Conservation (phyloP, 1,140 invertebrate species). For the Spodoptera litura region DNA sequence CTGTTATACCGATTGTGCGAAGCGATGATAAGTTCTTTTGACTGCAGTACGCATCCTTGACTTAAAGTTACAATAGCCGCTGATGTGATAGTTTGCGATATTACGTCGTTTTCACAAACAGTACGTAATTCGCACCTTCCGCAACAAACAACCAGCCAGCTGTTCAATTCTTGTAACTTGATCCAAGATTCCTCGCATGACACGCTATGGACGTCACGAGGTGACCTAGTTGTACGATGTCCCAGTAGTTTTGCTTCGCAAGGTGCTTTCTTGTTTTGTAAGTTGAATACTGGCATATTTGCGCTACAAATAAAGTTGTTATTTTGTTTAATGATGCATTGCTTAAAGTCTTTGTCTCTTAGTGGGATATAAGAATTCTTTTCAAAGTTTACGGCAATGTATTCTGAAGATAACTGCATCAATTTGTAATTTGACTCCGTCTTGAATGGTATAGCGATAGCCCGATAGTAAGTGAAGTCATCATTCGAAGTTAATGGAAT, state of each 20-base stretch:
- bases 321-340: slow-evolving; percentile 24
- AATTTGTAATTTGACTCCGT: slow-evolving; percentile 44
- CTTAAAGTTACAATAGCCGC: too few species aligned
- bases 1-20: too few species aligned
- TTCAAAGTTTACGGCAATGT: too few species aligned
- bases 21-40: too few species aligned
- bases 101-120: slow-evolving; percentile 1
- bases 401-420: slow-evolving; percentile 31
- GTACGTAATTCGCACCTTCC: too few species aligned
- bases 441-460: too few species aligned
- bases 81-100: background rate
- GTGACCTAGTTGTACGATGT: slow-evolving; percentile 22
- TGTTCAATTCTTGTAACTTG: too few species aligned
- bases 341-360: too few species aligned
- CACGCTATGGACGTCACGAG: slow-evolving; percentile 9
- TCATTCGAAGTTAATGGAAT: too few species aligned
- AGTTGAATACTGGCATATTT: slow-evolving; percentile 44
- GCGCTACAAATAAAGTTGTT: slow-evolving; percentile 39
- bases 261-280: slow-evolving; percentile 42
- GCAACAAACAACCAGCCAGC: too few species aligned
- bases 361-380: slow-evolving; percentile 23
- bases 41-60: too few species aligned
- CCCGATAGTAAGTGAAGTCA: too few species aligned
- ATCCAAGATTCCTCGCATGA: slow-evolving; percentile 40
- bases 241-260: slow-evolving; percentile 48